phyloP scores from a whole-genome alignment of 2,113 vertebrate genomes.

The Anser brachyrhynchus region DNA sequence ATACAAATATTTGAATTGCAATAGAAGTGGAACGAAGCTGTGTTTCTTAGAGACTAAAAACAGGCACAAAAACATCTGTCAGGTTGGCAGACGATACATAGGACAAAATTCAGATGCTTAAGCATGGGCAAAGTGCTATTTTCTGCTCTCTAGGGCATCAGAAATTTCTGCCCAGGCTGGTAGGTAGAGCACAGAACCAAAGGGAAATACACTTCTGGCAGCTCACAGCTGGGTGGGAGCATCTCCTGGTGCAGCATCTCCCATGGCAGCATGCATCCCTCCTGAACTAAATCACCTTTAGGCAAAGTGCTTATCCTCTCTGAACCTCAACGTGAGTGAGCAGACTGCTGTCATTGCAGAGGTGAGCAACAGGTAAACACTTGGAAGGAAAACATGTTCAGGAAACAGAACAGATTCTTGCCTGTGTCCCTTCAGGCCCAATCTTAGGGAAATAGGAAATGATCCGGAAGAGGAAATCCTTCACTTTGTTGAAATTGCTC shows the following conservation, averaged over 20 bases:
- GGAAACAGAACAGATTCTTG: background rate
- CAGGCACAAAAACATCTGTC: background rate
- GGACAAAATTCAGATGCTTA: background rate
- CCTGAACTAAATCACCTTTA: background rate
- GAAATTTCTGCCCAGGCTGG: background rate
- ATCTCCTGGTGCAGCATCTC: background rate
- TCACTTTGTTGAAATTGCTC: constrained; percentile 87
- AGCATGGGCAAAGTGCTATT: background rate
- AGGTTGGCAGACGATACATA: background rate
- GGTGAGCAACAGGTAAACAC: background rate
- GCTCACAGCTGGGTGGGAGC: background rate
- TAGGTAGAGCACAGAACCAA: background rate
- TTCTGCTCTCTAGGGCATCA: background rate
- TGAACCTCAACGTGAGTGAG: background rate
- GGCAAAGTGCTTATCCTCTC: background rate
- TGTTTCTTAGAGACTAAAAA: background rate
- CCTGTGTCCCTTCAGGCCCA: constrained; percentile 85
- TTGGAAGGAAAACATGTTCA: background rate
- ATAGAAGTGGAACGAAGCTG: background rate
- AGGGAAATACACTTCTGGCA: background rate
- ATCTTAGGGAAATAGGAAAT: constrained; percentile 87
- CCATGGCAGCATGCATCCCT: background rate
- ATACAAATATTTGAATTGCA: background rate
- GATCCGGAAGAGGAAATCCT: constrained; percentile 88
- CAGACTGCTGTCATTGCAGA: background rate